Evolutionary conservation across 64 coral and sea anemone genomes (phyloP), one percentile per base, ranked within the genome.

Genomic region (Platygyra sinensis): DNA sequence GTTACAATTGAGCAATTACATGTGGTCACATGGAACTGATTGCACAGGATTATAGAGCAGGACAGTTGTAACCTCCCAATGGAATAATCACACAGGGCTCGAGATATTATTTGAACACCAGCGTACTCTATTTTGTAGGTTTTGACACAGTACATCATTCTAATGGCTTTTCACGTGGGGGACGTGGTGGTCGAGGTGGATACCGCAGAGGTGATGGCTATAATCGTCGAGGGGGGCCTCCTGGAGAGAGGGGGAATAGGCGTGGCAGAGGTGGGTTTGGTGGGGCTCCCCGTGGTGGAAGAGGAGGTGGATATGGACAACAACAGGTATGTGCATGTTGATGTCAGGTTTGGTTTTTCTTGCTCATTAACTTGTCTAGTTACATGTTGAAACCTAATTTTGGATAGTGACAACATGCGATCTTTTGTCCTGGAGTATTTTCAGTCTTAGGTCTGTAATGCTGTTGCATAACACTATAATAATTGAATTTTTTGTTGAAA

Each of bases 141-240:
- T 92, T 92, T 89, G 90, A 96, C 55, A 86, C 86, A 63, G 86
- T 87, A 11, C 90, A 80, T 39, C 25, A 88, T 51, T 82, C 89
- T 75, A 93, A 96, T 96, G 95, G 91, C 36, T 96, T 93, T 67
- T 51, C 54, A 19, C 82, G 91, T 61, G 91, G 95, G 5, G 72
- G 78, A 22, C 80, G 91, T 0, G 91, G 95, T 74, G 80, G 95
- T 27, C 65, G 91, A 36, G 91, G 95, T 77, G 91, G 91, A 72
- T 93, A 71, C 88, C 86, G 92, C 7, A 72, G 92, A 64, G 92
- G 92, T 36, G 92, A 88, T 36, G 92, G 86, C 55, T 74, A 74
- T 9, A 64, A 81, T 71, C 86, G 86, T 31, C 69, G 92, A 62
- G 92, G 92, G 60, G 86, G 86, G 5, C 81, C 81, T 25, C 63